phyloP scores from a whole-genome alignment of 2,113 vertebrate species.

The Azemiops feae region DNA sequence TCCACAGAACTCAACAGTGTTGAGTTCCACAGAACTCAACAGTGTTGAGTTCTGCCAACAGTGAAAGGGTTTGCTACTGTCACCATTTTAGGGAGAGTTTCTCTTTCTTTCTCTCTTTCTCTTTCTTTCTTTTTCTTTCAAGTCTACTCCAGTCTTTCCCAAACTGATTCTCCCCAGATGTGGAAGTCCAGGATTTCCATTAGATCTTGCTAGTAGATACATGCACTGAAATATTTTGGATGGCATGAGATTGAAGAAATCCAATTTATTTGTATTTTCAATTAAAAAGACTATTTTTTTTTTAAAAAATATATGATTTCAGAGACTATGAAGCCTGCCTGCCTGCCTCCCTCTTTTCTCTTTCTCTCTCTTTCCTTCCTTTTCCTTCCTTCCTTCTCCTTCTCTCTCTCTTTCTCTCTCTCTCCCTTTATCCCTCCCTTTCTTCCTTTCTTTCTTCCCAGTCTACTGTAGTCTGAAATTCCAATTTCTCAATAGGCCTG shows the following conservation, averaged over 20 bases:
- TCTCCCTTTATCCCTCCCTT: no score
- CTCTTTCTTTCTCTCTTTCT: no score
- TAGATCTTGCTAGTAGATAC: not conserved
- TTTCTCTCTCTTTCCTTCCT: no score
- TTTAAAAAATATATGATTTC: conserved; percentile 31
- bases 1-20: no score
- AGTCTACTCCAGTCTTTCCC: not conserved
- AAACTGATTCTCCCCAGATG: not conserved
- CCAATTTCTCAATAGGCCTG: not conserved
- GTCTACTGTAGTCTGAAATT: not conserved
- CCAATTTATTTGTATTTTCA: conserved; percentile 47
- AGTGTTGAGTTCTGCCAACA: no score
- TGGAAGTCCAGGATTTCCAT: not conserved
- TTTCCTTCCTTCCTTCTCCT: no score
- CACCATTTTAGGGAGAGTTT: no score
- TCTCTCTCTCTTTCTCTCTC: no score
- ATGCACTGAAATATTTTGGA: not conserved
- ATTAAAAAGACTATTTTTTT: conserved; percentile 45
- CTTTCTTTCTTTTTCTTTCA: no score
- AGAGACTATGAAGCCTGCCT: conserved; percentile 33
- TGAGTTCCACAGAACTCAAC: not conserved
- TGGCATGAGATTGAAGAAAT: not conserved
- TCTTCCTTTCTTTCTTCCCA: not conserved
- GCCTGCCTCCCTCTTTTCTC: not conserved
- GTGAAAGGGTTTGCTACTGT: not conserved